Percentiles rank a stretch among this genome's conserved stretches.
Conservation (phyloP, 2,113 vertebrate genomes). For the Casuarius casuarius region DNA sequence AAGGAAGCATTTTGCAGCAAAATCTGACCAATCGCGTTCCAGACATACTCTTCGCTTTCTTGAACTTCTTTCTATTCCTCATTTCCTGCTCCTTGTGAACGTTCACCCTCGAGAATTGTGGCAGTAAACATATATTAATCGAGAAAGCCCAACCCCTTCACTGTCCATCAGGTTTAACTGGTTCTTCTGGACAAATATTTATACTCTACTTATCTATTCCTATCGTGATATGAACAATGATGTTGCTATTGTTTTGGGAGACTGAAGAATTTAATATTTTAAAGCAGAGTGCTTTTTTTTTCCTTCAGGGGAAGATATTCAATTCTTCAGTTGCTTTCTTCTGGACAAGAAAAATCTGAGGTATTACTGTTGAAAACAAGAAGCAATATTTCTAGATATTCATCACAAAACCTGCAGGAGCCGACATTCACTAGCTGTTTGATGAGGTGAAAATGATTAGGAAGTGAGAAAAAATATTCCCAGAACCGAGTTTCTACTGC, state of each 20-base stretch:
- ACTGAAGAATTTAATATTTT: background rate
- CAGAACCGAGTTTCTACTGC: background rate
- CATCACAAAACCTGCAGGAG: background rate
- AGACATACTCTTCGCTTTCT: background rate
- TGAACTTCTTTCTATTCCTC: fast-evolving
- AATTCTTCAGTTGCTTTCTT: fast-evolving
- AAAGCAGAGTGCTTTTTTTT: fast-evolving
- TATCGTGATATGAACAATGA: fast-evolving
- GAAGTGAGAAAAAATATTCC: fast-evolving
- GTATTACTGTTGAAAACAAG: background rate
- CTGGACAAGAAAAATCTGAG: fast-evolving
- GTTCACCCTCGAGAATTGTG: background rate
- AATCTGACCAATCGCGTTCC: background rate
- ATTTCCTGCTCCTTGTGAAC: fast-evolving
- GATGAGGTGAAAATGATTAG: fast-evolving
- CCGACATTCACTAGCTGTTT: fast-evolving
- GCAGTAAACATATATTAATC: fast-evolving
- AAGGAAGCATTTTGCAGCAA: background rate
- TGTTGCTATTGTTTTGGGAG: fast-evolving
- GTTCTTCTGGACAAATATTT: fast-evolving
- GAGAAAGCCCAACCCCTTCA: fast-evolving
- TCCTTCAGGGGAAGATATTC: fast-evolving
- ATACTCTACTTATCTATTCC: background rate
- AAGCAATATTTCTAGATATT: background rate
- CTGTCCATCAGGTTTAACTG: fast-evolving